Percentiles rank a stretch among this genome's conserved stretches.
Conservation (phyloP, 2,113 vertebrate genomes). For the Salminus brasiliensis region DNA sequence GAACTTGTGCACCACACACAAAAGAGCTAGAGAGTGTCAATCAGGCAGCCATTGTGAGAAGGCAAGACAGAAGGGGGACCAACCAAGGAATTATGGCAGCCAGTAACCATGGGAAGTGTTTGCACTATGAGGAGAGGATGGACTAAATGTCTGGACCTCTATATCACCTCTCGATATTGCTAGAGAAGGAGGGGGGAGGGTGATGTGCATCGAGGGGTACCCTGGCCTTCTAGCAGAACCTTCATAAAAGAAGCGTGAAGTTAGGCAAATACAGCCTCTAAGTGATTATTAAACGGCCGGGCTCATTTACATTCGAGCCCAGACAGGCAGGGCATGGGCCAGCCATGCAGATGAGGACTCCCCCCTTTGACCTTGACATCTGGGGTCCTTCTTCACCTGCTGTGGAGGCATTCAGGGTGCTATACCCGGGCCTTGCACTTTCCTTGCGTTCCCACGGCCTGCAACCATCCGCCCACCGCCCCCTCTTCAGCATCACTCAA, state of each 20-base stretch:
- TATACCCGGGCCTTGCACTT: conserved; percentile 69
- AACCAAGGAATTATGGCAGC: conserved; percentile 4
- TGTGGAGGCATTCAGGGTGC: conserved; percentile 68
- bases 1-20: conserved; percentile 7
- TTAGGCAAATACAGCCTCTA: conserved; percentile 46
- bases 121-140: conserved; percentile 1
- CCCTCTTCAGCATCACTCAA: conserved; percentile 25
- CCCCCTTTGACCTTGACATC: conserved; percentile 82
- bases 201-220: conserved; percentile 1
- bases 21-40: conserved; percentile 20
- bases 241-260: conserved; percentile 36
- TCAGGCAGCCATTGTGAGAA: conserved; percentile 6
- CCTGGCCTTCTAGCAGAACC: neutral
- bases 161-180: neutral
- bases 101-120: conserved; percentile 30
- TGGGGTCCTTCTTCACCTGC: conserved; percentile 75
- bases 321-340: conserved; percentile 53
- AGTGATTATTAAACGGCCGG: conserved; percentile 31
- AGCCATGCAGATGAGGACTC: conserved; percentile 33
- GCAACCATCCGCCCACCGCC: conserved; percentile 28
- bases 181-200: neutral
- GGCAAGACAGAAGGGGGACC: neutral
- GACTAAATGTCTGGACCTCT: neutral
- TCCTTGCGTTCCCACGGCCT: conserved; percentile 72
- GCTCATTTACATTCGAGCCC: conserved; percentile 48